Conservation (phyloP, 2,113 vertebrate genomes). For the Thunnus maccoyii region DNA sequence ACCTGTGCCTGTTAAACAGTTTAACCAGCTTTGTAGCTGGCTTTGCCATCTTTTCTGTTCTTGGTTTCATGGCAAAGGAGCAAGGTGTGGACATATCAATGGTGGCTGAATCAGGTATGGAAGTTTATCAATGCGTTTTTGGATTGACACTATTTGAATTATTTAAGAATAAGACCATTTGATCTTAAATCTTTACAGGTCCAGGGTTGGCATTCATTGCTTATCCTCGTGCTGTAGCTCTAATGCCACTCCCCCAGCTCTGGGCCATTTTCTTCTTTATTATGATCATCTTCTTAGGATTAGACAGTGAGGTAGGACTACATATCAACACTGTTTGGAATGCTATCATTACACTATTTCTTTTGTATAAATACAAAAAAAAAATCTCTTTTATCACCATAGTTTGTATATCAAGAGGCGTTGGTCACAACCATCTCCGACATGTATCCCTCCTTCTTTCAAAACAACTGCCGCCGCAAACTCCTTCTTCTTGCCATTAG, state of each 20-base stretch:
- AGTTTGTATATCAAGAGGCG: constrained; percentile 85
- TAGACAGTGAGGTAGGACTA: constrained; percentile 84
- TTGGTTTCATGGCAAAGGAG: constrained; percentile 92
- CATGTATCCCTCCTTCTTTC: constrained; percentile 83
- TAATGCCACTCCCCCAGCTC: constrained; percentile 86
- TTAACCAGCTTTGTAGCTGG: constrained; percentile 93
- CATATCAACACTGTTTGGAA: not conserved
- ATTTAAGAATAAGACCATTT: not conserved
- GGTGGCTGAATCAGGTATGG: constrained; percentile 91
- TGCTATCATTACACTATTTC: not conserved
- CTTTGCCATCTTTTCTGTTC: constrained; percentile 94
- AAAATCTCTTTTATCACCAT: constrained; percentile 18
- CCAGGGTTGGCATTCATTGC: constrained; percentile 86
- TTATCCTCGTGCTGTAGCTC: constrained; percentile 84
- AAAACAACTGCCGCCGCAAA: constrained; percentile 74
- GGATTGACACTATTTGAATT: not conserved
- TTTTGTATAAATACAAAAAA: not conserved
- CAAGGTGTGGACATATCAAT: constrained; percentile 89
- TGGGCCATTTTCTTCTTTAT: constrained; percentile 87
- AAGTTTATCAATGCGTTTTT: not conserved
- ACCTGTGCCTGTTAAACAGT: constrained; percentile 93
- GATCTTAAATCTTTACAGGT: constrained; percentile 63
- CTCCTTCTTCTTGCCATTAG: constrained; percentile 82
- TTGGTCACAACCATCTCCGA: constrained; percentile 84
- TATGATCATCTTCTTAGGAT: constrained; percentile 85